phyloP scores from a whole-genome alignment of 2,113 vertebrate species.

The Elgaria multicarinata region DNA sequence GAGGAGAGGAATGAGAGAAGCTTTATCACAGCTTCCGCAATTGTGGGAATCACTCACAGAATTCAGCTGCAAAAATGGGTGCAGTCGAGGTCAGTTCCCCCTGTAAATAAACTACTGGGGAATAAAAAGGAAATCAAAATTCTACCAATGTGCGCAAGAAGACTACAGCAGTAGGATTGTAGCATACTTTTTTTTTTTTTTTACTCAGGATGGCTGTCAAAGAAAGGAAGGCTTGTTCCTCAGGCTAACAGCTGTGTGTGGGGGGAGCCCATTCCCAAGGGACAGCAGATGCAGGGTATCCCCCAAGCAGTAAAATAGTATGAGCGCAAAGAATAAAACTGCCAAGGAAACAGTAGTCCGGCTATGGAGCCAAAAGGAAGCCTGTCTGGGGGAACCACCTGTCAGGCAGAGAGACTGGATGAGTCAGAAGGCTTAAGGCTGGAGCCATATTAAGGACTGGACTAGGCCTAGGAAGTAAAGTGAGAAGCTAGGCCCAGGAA shows the following conservation, averaged over 20 bases:
- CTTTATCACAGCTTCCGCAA: slow-evolving; percentile 11
- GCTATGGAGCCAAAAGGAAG: slow-evolving; percentile 29
- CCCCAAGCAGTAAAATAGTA: slow-evolving; percentile 11
- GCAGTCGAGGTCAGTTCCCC: slow-evolving; percentile 29
- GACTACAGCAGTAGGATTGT: slow-evolving; percentile 28
- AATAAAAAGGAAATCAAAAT: slow-evolving; percentile 38
- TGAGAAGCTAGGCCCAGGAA: not conserved
- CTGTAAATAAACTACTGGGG: not conserved
- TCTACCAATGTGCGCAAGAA: slow-evolving; percentile 5
- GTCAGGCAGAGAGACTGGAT: not conserved
- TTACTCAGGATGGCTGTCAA: slow-evolving; percentile 9
- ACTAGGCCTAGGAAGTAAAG: not conserved
- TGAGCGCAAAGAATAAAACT: not conserved
- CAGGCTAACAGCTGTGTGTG: slow-evolving; percentile 27
- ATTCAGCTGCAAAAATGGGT: slow-evolving; percentile 35
- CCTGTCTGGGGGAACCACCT: slow-evolving; percentile 31
- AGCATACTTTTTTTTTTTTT: not conserved
- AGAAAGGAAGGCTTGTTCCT: slow-evolving; percentile 41
- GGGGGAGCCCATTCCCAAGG: slow-evolving; percentile 1
- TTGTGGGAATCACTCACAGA: slow-evolving; percentile 27
- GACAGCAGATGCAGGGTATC: slow-evolving; percentile 32
- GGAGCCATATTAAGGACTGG: not conserved
- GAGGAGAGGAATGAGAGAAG: slow-evolving; percentile 22
- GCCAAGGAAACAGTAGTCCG: slow-evolving; percentile 18
- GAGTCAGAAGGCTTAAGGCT: slow-evolving; percentile 23